Evolutionary conservation across 2,888 invertebrate species (phyloP).

Genomic region (Drosophila eohydei): DNA sequence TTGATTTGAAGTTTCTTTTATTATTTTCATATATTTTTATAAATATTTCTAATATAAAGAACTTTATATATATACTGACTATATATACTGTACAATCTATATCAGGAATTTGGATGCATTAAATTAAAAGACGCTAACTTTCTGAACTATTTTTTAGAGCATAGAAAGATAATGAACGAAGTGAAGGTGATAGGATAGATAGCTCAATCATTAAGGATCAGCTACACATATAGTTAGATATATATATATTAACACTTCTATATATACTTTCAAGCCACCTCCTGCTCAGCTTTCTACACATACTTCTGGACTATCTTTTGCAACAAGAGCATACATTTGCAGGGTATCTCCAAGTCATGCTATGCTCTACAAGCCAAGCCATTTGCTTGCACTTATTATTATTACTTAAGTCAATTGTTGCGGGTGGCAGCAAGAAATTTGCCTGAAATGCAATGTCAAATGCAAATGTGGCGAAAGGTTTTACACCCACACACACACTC

Average conservation of each 20-base stretch:
- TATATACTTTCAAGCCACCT: not conserved
- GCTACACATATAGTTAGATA: not conserved
- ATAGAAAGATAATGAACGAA: not conserved
- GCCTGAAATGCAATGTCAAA: slow-evolving; percentile 55
- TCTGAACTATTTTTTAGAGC: not conserved
- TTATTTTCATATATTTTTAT: too few species aligned
- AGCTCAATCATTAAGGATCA: not conserved
- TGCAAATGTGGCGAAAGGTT: slow-evolving; percentile 45
- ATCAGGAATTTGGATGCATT: not conserved
- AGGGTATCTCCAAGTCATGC: slow-evolving; percentile 15
- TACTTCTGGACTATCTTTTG: not conserved
- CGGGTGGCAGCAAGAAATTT: slow-evolving; percentile 52
- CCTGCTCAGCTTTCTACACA: not conserved
- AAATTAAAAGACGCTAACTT: not conserved
- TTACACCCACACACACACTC: not conserved
- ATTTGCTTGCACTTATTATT: slow-evolving; percentile 31
- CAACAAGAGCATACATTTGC: not conserved
- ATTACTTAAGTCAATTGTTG: slow-evolving; percentile 62
- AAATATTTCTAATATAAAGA: too few species aligned
- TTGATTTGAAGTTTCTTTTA: too few species aligned
- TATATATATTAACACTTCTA: not conserved
- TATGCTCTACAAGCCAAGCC: not conserved
- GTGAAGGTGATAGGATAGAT: not conserved
- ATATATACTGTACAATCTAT: not conserved
- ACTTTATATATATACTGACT: too few species aligned